Evolutionary conservation across 1,140 invertebrate genomes (phyloP), one percentile per base, ranked within the genome.

Genomic region (Pectinophora gossypiella): DNA sequence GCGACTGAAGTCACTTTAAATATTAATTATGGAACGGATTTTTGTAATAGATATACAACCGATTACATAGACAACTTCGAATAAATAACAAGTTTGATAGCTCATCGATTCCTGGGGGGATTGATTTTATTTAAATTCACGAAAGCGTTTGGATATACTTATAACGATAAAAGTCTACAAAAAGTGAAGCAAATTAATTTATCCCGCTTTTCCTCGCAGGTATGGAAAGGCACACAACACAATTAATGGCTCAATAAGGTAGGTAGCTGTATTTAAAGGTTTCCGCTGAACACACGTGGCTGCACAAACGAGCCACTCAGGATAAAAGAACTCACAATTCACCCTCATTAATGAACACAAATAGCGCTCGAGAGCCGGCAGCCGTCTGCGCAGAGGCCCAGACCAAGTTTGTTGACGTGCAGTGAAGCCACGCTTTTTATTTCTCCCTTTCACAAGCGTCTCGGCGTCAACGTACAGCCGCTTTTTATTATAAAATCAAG

Each of bases 401-500:
- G 51, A 47, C 19, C 51, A 46, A 61, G 59, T 68, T 69, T 73
- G 68, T 73, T 72, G 64, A 71, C 60, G 68, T 68, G 61, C 59
- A 57, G 50, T 3, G 27, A 32, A 32, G 27, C 27, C 27, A 32
- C 27, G 46, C 7, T 40, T 40, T 15, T 2, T 40, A 16, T 40
- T 15, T 16, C 36, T 7, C 3, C 3, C 1, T 15, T 40, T 40
- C 7, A 6, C n/a, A 40, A 40, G 49, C 60, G 63, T 68, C 67
- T 64, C 59, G 59, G 48, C 67, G 54, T 59, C 61, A 53, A 58
- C 57, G 52, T 22, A 51, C 63, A 57, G 65, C 56, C 69, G 73
- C 60, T 82, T 71, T 74, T 77, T 40, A 67, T 72, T 61, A 66
- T 71, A 79, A 77, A 75, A 71, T 74, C 71, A 74, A 68, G 70